A percentile compares a stretch with the other conserved stretches of the same genome.
Evolutionary conservation across 2,888 invertebrate genomes (phyloP).

Genomic region (Himalopsyche kuldschensis): DNA sequence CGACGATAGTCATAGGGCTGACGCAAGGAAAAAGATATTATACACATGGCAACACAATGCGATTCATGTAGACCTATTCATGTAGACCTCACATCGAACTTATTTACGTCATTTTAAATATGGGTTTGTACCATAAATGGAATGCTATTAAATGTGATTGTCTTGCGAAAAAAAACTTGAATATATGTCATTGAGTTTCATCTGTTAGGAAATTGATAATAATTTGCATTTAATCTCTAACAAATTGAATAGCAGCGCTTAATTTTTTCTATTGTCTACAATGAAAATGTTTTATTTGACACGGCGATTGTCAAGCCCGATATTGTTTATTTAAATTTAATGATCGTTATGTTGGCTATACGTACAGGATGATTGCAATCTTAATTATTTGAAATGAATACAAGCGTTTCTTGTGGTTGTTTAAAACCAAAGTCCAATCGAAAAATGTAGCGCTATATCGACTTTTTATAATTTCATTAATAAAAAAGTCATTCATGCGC

Average conservation of each 20-base stretch:
- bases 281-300: not conserved
- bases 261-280: not conserved
- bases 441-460: too few relatives aligned
- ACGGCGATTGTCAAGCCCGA: not conserved
- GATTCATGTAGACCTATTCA: not conserved
- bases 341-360: not conserved
- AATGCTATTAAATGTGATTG: not conserved
- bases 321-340: not conserved
- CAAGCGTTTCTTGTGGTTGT: too few relatives aligned
- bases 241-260: not conserved
- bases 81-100: not conserved
- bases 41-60: not conserved
- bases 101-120: not conserved
- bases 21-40: not conserved
- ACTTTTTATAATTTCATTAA: too few relatives aligned
- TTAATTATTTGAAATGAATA: too few relatives aligned
- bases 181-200: not conserved
- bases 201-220: not conserved
- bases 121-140: not conserved
- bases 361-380: not conserved
- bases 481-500: too few relatives aligned
- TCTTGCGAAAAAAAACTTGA: not conserved
- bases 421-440: too few relatives aligned
- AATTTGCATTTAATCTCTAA: not conserved
- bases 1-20: too few relatives aligned